Evolutionary conservation across 2,888 invertebrate genomes (phyloP), one percentile per base, ranked within the genome.

Genomic region (Caenorhabditis sp.): DNA sequence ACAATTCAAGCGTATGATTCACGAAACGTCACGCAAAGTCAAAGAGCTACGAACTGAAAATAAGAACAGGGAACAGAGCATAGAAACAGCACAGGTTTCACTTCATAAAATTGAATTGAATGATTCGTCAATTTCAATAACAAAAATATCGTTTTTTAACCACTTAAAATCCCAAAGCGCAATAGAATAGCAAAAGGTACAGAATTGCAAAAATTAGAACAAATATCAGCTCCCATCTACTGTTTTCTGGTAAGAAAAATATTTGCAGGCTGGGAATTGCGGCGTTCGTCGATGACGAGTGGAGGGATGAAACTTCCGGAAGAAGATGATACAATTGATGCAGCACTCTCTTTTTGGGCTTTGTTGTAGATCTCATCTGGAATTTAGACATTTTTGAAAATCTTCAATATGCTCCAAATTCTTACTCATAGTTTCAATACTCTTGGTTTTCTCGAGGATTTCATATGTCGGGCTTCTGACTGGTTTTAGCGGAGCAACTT

Each of bases 241-340:
- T 44, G 40, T 67, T 67, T 60, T 32, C 53, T 51, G 53, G 50
- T 70, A 20, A 40, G 70, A 64, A 65, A 78, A 9, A 81, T 58
- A 20, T 69, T 81, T 13, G 82, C 82, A n/a, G 77, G 77, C 35
- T 82, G 82, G 2, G 82, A 82, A 40, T 51, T 68, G 26, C 82
- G 60, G 6, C 82, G 82, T 55, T 58, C 77, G 26, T 82, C 61
- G 61, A 82, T 53, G 18, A 22, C 11, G 2, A 82, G 28, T 9
- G 82, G 82, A 35, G 71, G 76, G 22, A 82, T 82, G 56, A 72
- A 68, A 55, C 82, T 82, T 64, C 65, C 80, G 51, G 69, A 69
- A 2, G 80, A 80, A 0, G 65, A 40, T 0, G 56, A 61, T 15
- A 56, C 64, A 8, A 55, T 2, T 1, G 61, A 40, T 1, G 9